phyloP scores from a whole-genome alignment of 53 echinoderm and acorn worm genomes.

The Temnopleurus reevesii region DNA sequence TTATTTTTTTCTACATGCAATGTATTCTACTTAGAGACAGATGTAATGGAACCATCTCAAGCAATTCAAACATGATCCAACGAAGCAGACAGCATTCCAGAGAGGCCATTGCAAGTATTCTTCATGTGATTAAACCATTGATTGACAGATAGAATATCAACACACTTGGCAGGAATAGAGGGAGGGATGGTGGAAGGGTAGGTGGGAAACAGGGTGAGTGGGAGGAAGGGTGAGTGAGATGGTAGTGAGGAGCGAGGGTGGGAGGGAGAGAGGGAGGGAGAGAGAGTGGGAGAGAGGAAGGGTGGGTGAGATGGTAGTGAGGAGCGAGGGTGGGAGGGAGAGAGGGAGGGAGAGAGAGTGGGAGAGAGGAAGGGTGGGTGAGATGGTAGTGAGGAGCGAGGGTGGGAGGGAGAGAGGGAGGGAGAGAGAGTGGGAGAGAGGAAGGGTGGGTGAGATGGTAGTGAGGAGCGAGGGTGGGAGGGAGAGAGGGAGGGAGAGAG shows the following conservation, averaged over 20 bases:
- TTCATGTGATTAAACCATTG: neutral
- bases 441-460: neutral
- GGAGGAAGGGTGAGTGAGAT: neutral
- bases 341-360: neutral
- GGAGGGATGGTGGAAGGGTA: neutral
- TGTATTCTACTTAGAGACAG: neutral
- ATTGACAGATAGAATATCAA: slow-evolving; percentile 20
- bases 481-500: neutral
- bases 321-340: neutral
- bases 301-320: neutral
- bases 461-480: neutral
- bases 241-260: neutral
- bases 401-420: neutral
- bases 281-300: neutral
- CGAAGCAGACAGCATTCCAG: neutral
- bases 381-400: neutral
- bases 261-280: neutral
- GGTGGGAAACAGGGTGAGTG: neutral
- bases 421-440: neutral
- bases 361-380: neutral
- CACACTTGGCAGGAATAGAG: neutral
- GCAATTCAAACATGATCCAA: neutral
- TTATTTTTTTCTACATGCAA: too few relatives aligned
- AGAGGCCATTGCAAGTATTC: neutral
- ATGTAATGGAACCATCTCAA: neutral